Evolutionary conservation across 2,113 vertebrate species (phyloP), one percentile per base, ranked within the genome.

Genomic region (Trichomycterus rosablanca): DNA sequence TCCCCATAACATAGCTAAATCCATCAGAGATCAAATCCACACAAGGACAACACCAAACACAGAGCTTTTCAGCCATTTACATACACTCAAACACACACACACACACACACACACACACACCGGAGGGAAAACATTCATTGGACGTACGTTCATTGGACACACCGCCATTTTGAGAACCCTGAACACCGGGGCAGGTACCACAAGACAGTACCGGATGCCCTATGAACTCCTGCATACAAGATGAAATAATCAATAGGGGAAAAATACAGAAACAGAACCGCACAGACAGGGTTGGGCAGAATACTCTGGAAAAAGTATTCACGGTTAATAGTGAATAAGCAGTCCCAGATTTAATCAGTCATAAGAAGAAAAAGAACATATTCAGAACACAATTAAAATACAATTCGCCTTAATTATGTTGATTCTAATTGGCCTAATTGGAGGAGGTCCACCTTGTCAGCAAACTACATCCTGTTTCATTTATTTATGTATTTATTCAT

Each of bases 151-250:
- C n/a, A n/a, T n/a, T n/a, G n/a, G n/a, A 59, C 67, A 64, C 70
- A 48, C 51, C 52, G 60, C 65, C 68, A 53, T 46, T 77, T 72
- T 67, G 54, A 84, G 78, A 79, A 78, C 73, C 84, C 81, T 83
- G 75, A 82, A 80, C 75, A 77, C 75, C 78, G 73, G 68, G 75
- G 77, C 72, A 76, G 54, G 73, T 75, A 78, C 79, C 70, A 73
- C 57, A 60, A 70, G 54, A 26, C 28, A 61, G 72, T 66, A 71
- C 75, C 37, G 5, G 71, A 16, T 71, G 68, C 73, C 74, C 77
- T 74, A 69, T 70, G 60, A 66, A 73, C 76, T 77, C 70, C 74
- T 74, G 74, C 59, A 64, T 69, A 76, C 60, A 64, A 58, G 42
- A 56, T 53, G 59, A 46, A 69, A 79, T 73, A 34, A 66, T 44